phyloP scores from a whole-genome alignment of 1,140 invertebrate genomes.

The Triops longicaudatus region DNA sequence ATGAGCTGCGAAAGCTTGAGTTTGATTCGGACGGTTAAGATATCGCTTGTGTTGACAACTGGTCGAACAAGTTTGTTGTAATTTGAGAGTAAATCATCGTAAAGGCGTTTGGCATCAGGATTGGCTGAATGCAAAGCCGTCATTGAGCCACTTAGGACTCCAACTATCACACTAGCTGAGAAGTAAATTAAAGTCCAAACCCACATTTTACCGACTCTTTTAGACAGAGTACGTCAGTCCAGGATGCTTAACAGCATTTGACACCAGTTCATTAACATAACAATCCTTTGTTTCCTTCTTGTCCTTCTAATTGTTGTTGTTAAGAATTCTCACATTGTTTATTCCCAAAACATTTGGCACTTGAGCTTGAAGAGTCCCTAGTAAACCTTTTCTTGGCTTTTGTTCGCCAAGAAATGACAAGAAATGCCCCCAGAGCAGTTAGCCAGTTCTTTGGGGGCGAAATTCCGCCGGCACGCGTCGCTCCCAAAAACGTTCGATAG shows the following conservation, averaged over 20 bases:
- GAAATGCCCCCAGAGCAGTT: conserved; percentile 16
- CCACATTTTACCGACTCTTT: background rate
- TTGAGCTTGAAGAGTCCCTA: conserved; percentile 9
- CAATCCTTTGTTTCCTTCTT: no score
- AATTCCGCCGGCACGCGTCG: no score
- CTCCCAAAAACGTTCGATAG: no score
- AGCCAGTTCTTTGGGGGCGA: no score
- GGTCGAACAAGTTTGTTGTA: conserved; percentile 97
- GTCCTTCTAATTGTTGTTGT: no score
- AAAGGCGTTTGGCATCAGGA: conserved; percentile 85
- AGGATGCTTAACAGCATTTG: no score
- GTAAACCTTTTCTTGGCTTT: background rate
- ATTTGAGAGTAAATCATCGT: conserved; percentile 88
- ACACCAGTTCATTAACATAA: no score
- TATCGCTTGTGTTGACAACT: conserved; percentile 91
- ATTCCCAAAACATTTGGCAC: no score
- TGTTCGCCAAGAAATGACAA: conserved; percentile 21
- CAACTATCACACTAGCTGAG: background rate
- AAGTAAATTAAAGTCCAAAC: background rate
- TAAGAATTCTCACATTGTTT: no score
- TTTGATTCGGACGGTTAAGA: conserved; percentile 91
- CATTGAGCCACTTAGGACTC: background rate
- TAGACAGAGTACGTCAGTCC: no score
- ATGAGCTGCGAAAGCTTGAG: conserved; percentile 93
- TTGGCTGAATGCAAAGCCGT: conserved; percentile 47